phyloP scores from a whole-genome alignment of 1,140 invertebrate genomes.

The Pectinophora gossypiella region DNA sequence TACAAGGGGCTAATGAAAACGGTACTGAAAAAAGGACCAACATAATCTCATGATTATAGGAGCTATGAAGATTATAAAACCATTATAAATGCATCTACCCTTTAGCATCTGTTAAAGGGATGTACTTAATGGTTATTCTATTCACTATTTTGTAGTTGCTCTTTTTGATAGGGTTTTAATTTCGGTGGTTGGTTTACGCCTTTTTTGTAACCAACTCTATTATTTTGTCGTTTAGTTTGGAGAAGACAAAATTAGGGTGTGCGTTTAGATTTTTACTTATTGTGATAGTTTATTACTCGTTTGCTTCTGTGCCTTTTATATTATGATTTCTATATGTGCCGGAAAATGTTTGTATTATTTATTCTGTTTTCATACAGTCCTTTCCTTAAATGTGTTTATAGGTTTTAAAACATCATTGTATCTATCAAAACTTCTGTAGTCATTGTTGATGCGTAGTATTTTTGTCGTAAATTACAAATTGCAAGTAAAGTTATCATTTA shows the following conservation, averaged over 20 bases:
- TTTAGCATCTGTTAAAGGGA: slow-evolving; percentile 41
- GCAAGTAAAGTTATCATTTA: background rate
- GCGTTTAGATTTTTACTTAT: background rate
- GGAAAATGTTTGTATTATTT: too few relatives aligned
- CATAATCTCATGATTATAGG: slow-evolving; percentile 56
- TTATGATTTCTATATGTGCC: too few relatives aligned
- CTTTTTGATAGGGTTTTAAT: slow-evolving; percentile 37
- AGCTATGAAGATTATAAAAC: slow-evolving; percentile 48
- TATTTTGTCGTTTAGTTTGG: slow-evolving; percentile 4
- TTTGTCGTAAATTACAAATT: too few relatives aligned
- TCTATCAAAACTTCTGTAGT: too few relatives aligned
- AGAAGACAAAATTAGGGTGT: background rate
- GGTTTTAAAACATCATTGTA: too few relatives aligned
- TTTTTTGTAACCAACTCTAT: slow-evolving; percentile 14
- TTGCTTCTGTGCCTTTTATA: background rate
- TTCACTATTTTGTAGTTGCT: slow-evolving; percentile 28
- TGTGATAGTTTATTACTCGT: background rate
- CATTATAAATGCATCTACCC: slow-evolving; percentile 62
- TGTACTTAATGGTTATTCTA: slow-evolving; percentile 32
- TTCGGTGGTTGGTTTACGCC: slow-evolving; percentile 12
- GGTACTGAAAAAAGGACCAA: slow-evolving; percentile 56
- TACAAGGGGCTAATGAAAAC: slow-evolving; percentile 49
- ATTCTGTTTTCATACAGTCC: too few relatives aligned
- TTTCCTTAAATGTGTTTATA: too few relatives aligned
- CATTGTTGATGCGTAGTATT: too few relatives aligned